Evolutionary conservation across 2,797 vertebrate genomes (phyloP).

Genomic region (Eremophila alpestris): DNA sequence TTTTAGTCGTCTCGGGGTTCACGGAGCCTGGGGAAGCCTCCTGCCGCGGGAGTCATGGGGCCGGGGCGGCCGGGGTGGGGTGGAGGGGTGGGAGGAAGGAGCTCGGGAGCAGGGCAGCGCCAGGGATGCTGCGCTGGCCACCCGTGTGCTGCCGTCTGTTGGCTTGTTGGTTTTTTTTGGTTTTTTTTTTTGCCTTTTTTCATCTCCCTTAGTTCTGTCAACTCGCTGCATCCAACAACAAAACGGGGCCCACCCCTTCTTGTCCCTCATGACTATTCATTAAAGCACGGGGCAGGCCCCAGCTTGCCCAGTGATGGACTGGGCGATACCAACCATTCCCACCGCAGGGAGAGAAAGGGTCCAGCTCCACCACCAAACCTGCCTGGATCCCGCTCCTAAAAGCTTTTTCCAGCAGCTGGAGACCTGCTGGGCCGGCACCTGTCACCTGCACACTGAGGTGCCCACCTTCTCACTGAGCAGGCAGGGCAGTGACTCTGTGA

Average conservation of each 20-base stretch:
- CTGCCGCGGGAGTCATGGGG: slow-evolving; percentile 71
- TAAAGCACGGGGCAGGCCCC: slow-evolving; percentile 84
- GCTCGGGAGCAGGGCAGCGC: not conserved
- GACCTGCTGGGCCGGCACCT: not conserved
- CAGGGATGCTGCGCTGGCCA: slow-evolving; percentile 2
- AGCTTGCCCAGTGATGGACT: slow-evolving; percentile 86
- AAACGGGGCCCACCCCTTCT: slow-evolving; percentile 81
- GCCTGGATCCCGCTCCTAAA: not conserved
- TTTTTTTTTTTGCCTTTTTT: slow-evolving; percentile 52
- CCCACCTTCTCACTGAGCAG: fast-evolving
- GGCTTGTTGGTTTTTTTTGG: not conserved
- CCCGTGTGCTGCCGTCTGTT: slow-evolving; percentile 46
- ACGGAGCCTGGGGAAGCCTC: slow-evolving; percentile 41
- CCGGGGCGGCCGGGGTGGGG: not conserved
- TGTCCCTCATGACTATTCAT: slow-evolving; percentile 92
- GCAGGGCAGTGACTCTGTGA: not conserved
- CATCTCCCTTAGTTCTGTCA: slow-evolving; percentile 85
- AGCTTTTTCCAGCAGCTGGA: not conserved
- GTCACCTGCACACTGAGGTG: fast-evolving
- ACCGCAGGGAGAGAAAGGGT: slow-evolving; percentile 41
- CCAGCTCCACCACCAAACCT: not conserved
- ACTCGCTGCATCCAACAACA: slow-evolving; percentile 91
- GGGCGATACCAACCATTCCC: slow-evolving; percentile 80
- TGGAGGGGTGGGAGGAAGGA: not conserved
- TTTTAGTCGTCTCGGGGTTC: slow-evolving; percentile 75